Base-by-base conservation (phyloP, 2,888 invertebrate species). In the Thera obeliscata region DNA sequence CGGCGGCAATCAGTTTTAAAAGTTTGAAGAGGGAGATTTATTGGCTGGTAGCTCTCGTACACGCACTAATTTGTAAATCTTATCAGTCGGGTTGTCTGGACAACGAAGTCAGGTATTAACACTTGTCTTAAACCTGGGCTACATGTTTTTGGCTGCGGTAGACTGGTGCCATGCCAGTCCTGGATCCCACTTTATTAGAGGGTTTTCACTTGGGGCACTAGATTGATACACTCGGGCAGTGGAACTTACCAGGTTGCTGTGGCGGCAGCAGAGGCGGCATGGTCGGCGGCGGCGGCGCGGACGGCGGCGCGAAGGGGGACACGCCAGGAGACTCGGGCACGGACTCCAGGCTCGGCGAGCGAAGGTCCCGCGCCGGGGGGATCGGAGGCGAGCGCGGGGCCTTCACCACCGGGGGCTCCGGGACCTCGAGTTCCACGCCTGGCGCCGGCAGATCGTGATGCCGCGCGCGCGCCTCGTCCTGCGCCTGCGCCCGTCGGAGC, bases 401-500 rank as follows among this genome's bases (percentile, higher is more conserved):
- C 80, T 94, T 90, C 82, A 94, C 93, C 52, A 86, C 77, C 33
- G 89, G 91, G 46, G 90, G 87, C 72, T 94, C 94, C 2, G 91
- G 90, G 41, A 91, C 87, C 63, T 95, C 95, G 79, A 85, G 82
- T 85, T 87, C 95, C 2, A 87, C 68, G 0, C 89, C 90, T 68
- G 77, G 89, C 58, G 83, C 83, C 50, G 89, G 93, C 70, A 90
- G 77, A n/a, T 92, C 90, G 60, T 82, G 71, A 2, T 94, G 87
- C 2, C 95, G 85, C 73, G 94, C 94, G 4, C 95, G 87, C 60
- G 95, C 95, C 85, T 97, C 97, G 82, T 98, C 98, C 90, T 97
- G 97, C 62, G 97, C 97, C 86, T 97, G 97, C 56, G 97, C 97
- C 60, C 98, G 94, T 59, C 97, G 89, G 74, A 97, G 85, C 0